These are phyloP conservation scores for Petrophora chlorosata DNA, from an alignment of 2,888 invertebrate genomes.

Conservation along the genomic window DNA sequence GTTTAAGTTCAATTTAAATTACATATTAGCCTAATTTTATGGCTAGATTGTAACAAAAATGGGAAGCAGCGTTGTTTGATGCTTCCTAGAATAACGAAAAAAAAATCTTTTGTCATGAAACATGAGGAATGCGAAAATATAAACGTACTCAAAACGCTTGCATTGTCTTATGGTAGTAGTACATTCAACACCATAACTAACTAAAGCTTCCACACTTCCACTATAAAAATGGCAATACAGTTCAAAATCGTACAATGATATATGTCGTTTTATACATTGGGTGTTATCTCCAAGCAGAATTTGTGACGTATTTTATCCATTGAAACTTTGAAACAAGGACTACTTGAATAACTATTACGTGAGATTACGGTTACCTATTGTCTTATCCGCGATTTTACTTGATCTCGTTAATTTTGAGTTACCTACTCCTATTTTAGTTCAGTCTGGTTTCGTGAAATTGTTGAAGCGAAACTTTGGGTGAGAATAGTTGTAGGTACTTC, in stretches of 20 bases:
- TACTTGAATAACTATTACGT: conserved; percentile 17
- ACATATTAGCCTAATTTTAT: too few relatives aligned
- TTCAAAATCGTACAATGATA: conserved; percentile 1
- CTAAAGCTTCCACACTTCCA: background rate
- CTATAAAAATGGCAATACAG: background rate
- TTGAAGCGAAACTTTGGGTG: background rate
- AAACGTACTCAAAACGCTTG: too few relatives aligned
- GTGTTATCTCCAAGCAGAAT: too few relatives aligned
- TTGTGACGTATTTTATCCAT: conserved; percentile 21
- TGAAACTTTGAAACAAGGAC: conserved; percentile 21
- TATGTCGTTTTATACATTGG: background rate
- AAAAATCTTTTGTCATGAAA: too few relatives aligned
- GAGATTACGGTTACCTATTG: conserved; percentile 21
- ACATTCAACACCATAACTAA: conserved; percentile 6
- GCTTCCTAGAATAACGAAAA: too few relatives aligned
- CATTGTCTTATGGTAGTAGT: too few relatives aligned
- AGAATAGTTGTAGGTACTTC: background rate
- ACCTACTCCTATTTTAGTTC: background rate
- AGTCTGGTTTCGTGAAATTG: background rate
- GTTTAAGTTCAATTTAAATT: too few relatives aligned
- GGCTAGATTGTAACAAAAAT: too few relatives aligned
- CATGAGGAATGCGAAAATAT: too few relatives aligned
- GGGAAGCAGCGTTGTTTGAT: too few relatives aligned
- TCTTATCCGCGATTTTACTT: conserved; percentile 12
- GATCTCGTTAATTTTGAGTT: conserved; percentile 11